Conservation (phyloP, 2,797 vertebrate species). For the Acrossocheilus fasciatus region DNA sequence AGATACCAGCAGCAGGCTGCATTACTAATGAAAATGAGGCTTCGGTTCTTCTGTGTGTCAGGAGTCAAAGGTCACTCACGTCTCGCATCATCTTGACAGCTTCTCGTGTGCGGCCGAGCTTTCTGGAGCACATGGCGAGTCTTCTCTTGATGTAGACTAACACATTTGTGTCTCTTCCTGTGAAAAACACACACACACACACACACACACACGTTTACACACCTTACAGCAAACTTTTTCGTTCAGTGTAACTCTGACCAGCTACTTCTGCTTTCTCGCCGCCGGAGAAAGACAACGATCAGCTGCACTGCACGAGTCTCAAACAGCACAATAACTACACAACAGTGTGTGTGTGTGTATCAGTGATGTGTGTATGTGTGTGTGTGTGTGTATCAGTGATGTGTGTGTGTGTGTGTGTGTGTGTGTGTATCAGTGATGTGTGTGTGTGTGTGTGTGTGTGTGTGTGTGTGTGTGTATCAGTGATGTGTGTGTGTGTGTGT, state of each 20-base stretch:
- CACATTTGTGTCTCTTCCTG: constrained; percentile 98
- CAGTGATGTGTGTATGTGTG: too few relatives aligned
- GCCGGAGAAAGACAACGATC: too few relatives aligned
- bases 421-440: too few relatives aligned
- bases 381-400: too few relatives aligned
- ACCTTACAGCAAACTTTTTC: background rate
- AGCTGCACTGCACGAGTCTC: too few relatives aligned
- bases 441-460: too few relatives aligned
- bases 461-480: too few relatives aligned
- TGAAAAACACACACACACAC: constrained; percentile 32
- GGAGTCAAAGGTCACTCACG: constrained; percentile 78
- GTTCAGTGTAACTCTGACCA: background rate
- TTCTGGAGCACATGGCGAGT: constrained; percentile 97
- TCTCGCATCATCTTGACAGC: constrained; percentile 99
- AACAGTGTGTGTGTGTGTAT: too few relatives aligned
- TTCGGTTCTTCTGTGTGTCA: background rate
- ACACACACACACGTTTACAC: background rate
- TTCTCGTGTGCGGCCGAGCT: constrained; percentile 95
- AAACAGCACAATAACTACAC: too few relatives aligned
- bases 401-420: too few relatives aligned
- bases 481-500: too few relatives aligned
- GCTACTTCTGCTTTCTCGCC: background rate
- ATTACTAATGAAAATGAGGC: background rate
- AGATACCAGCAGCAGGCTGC: too few relatives aligned
- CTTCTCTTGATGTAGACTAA: constrained; percentile 98